Evolutionary conservation across 2,113 vertebrate genomes (phyloP).

Genomic region (Hyperopisus bebe): DNA sequence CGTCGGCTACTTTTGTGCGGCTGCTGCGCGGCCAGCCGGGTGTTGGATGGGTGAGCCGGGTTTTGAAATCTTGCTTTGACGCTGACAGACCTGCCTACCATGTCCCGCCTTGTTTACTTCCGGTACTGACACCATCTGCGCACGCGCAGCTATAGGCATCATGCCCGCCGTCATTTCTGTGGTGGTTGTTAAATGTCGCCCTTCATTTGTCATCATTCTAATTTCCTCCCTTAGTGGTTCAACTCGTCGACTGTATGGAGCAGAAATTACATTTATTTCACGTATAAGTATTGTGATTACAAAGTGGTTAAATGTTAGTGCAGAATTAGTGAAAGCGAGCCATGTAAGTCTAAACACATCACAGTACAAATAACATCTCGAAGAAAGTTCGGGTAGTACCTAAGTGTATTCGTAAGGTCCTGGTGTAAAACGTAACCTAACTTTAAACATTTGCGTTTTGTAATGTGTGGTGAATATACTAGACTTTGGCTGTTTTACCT

Average conservation of each 20-base stretch:
- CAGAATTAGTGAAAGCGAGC: background rate
- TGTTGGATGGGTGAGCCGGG: background rate
- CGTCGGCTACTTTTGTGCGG: background rate
- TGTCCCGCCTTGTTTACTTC: slow-evolving; percentile 18
- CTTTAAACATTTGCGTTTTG: background rate
- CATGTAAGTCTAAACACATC: background rate
- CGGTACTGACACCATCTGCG: background rate
- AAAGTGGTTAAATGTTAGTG: background rate
- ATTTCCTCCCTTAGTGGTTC: background rate
- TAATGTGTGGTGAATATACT: background rate
- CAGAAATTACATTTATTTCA: background rate
- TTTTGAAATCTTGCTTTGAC: slow-evolving; percentile 14
- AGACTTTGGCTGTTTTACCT: background rate
- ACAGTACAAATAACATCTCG: background rate
- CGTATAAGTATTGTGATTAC: background rate
- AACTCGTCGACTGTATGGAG: background rate
- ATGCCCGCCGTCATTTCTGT: background rate
- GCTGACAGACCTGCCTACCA: background rate
- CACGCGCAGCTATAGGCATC: background rate
- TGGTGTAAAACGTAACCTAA: background rate
- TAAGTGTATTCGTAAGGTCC: background rate
- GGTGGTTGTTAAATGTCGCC: background rate
- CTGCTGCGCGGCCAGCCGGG: background rate
- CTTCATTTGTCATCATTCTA: background rate
- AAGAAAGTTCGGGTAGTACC: background rate